Evolutionary conservation across 1,140 invertebrate species (phyloP).

Genomic region (Drosophila varians): DNA sequence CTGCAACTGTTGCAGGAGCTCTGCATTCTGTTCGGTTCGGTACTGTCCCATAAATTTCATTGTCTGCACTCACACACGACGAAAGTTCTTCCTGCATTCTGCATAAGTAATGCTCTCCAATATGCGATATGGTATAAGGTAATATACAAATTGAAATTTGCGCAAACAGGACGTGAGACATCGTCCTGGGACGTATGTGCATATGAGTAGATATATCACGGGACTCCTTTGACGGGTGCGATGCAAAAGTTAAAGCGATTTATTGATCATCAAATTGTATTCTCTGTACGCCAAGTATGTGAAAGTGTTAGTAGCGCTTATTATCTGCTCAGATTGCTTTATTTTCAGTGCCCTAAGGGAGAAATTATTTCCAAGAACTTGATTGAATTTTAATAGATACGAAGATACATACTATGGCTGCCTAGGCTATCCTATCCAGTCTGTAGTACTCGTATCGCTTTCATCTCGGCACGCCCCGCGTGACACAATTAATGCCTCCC

Average conservation of each 20-base stretch:
- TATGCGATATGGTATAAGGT: constrained; percentile 68
- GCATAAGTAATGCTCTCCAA: constrained; percentile 75
- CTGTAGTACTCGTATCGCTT: constrained; percentile 17
- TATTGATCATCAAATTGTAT: constrained; percentile 45
- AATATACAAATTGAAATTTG: constrained; percentile 82
- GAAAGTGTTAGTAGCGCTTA: constrained; percentile 10
- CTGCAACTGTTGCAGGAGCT: constrained; percentile 37
- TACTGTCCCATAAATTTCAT: constrained; percentile 77
- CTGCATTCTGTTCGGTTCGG: constrained; percentile 45
- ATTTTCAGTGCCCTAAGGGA: not conserved
- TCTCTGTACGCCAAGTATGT: not conserved
- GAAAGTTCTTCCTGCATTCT: constrained; percentile 54
- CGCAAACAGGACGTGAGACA: constrained; percentile 67
- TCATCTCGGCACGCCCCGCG: constrained; percentile 47
- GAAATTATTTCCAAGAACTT: not conserved
- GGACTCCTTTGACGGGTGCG: constrained; percentile 13
- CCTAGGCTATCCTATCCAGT: not conserved
- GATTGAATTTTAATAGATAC: not conserved
- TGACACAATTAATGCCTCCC: constrained; percentile 63
- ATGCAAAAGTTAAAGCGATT: constrained; percentile 25
- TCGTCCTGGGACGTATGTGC: constrained; percentile 5
- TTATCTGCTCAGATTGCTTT: constrained; percentile 26
- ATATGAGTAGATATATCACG: constrained; percentile 42
- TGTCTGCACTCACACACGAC: constrained; percentile 62
- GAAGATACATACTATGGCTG: not conserved